A percentile compares a stretch with the other conserved stretches of the same genome.
phyloP scores from a whole-genome alignment of 2,113 vertebrate species.

The western clawed frog (Xenopus tropicalis) region UCB_Xtro_10.0 CM004444.2:137192001-137192500 shows the following conservation, averaged over 20 bases:
- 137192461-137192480: not conserved
- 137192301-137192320: too few species aligned
- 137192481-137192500: not conserved
- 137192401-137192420: too few species aligned
- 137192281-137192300: too few species aligned
- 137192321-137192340: too few species aligned
- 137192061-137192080: slow-evolving; percentile 40
- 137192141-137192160: slow-evolving; percentile 33
- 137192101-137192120: slow-evolving; percentile 57
- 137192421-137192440: too few species aligned
- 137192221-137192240: not conserved
- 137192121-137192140: slow-evolving; percentile 55
- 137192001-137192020: slow-evolving; percentile 25
- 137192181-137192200: slow-evolving; percentile 74
- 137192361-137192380: too few species aligned
- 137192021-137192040: slow-evolving; percentile 37
- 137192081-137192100: not conserved
- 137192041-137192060: slow-evolving; percentile 38
- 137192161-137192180: slow-evolving; percentile 68
- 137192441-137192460: not conserved
- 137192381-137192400: too few species aligned
- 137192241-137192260: not conserved
- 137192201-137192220: slow-evolving; percentile 67
- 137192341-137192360: too few species aligned
- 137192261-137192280: not conserved